Base-by-base conservation (phyloP, 2,113 vertebrate genomes). In the Gadus macrocephalus region DNA sequence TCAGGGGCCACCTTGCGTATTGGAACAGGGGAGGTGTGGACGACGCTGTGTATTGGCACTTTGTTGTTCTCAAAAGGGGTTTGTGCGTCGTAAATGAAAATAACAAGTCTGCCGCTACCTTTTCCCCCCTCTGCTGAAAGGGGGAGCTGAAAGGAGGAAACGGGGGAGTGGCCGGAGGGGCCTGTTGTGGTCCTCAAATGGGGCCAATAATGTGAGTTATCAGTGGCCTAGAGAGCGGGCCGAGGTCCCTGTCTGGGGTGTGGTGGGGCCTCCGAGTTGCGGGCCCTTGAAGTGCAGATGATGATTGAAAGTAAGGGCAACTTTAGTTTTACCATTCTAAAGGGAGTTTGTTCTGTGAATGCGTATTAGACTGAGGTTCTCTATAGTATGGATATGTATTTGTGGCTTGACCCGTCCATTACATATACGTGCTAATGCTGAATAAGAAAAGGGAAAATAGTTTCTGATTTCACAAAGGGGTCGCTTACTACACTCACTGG, bases 1-100 rank as follows among this genome's bases (percentile, higher is more conserved):
- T 67, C 25, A 67, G 71, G 15, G 64, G 69, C 59, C 69, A 70
- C 70, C 76, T 86, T 90, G 89, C 16, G 88, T 93, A 91, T 92
- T 93, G 81, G 77, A 15, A 66, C 67, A 15, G 67, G 42, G 42
- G 42, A 49, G 42, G 56, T 15, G 14, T 49, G 42, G 42, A 14
- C 71, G 79, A 70, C 68, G 66, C 77, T 79, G 84, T 81, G 88
- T 90, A 91, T 91, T 91, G 89, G 82, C 81, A 77, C 86, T 87
- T 88, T 85, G 85, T 81, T 83, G 85, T 80, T 80, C 78, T 80
- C 53, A 6, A 20, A 67, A 42, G 49, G 61, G 27, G 25, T 62
- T 75, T n/a, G 58, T 61, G 71, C 62, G 79, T 82, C 71, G 81
- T 88, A 91, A 89, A 90, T 78, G 81, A 86, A 84, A 66, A 88